Percentiles rank a stretch among this genome's conserved stretches.
These are phyloP conservation scores for Anguilla megastoma DNA, from an alignment of 2,797 vertebrate species.

Conservation along the genomic window DNA sequence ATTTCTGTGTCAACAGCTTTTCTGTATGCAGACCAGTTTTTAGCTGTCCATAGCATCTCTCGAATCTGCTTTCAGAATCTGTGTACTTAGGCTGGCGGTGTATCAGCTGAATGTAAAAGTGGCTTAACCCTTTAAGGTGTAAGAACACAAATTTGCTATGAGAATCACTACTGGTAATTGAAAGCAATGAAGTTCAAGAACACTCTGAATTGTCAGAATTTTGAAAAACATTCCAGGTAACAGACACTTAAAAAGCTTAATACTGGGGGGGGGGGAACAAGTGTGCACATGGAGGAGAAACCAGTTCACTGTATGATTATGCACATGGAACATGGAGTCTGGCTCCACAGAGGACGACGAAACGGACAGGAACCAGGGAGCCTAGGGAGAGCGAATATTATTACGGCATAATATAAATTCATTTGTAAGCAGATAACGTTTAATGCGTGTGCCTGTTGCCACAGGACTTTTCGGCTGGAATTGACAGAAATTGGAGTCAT, in stretches of 20 bases:
- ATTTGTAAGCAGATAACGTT: slow-evolving; percentile 14
- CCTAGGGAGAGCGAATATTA: neutral
- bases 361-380: neutral
- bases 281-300: neutral
- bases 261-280: neutral
- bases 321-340: neutral
- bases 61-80: neutral
- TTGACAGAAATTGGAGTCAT: slow-evolving; percentile 6
- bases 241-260: no score
- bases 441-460: neutral
- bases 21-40: neutral
- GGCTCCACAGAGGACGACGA: neutral
- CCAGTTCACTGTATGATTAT: neutral
- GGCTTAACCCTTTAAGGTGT: neutral
- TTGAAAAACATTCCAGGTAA: no score
- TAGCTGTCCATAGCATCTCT: neutral
- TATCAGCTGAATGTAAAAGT: neutral
- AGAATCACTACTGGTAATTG: no score
- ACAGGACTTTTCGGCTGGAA: neutral
- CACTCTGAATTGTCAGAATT: no score
- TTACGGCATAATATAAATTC: neutral
- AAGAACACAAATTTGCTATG: no score
- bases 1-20: neutral
- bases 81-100: no score
- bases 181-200: no score